Percentiles rank a stretch among this genome's conserved stretches.
These are phyloP conservation scores for Phrixothrix hirtus DNA, from an alignment of 2,888 invertebrate species.

Conservation along the genomic window DNA sequence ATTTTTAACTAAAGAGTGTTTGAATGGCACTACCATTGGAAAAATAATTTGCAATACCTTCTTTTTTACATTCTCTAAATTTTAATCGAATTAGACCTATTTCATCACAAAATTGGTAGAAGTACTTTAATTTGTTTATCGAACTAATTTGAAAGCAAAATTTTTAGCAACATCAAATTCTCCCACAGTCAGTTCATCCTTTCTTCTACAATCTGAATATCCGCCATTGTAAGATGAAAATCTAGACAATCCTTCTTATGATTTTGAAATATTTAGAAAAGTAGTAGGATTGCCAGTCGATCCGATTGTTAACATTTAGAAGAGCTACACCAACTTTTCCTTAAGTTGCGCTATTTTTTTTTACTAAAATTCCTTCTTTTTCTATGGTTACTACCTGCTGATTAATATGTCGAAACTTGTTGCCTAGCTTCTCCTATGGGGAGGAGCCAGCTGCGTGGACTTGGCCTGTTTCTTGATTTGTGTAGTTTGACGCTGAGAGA, in stretches of 20 bases:
- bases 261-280: slow-evolving; percentile 34
- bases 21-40: slow-evolving; percentile 39
- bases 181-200: neutral
- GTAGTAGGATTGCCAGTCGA: slow-evolving; percentile 5
- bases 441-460: too few relatives aligned
- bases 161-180: neutral
- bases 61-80: slow-evolving; percentile 24
- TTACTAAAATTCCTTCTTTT: neutral
- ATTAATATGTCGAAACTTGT: too few relatives aligned
- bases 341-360: too few relatives aligned
- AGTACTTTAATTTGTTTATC: neutral
- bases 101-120: neutral
- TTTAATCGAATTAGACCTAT: slow-evolving; percentile 23
- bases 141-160: neutral
- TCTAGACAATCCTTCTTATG: slow-evolving; percentile 34
- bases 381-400: neutral
- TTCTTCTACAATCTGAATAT: slow-evolving; percentile 1
- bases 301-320: too few relatives aligned
- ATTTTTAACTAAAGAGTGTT: slow-evolving; percentile 36
- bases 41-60: slow-evolving; percentile 34
- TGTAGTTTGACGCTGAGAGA: too few relatives aligned
- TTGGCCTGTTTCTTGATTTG: too few relatives aligned
- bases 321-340: slow-evolving; percentile 8
- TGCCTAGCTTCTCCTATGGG: too few relatives aligned
- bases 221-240: slow-evolving; percentile 15